These are phyloP conservation scores for Copidosoma aretas DNA, from an alignment of 2,888 invertebrate species.

Conservation along the genomic window DNA sequence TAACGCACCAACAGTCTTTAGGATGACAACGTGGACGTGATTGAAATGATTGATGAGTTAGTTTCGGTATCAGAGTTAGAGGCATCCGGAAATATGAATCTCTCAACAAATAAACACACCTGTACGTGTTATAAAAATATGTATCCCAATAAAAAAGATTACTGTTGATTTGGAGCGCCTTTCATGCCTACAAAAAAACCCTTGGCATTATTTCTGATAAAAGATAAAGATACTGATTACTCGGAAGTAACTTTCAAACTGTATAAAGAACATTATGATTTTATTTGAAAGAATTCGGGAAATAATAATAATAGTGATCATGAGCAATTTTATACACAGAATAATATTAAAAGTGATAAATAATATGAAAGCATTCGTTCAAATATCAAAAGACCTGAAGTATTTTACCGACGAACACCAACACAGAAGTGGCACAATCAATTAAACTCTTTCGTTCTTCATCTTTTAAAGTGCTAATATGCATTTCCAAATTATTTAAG, in stretches of 20 bases:
- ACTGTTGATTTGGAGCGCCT: slow-evolving; percentile 55
- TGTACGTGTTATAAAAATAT: no score
- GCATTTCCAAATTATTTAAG: slow-evolving; percentile 33
- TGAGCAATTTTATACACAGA: slow-evolving; percentile 43
- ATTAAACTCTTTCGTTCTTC: slow-evolving; percentile 45
- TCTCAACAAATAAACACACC: slow-evolving; percentile 50
- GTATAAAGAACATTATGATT: no score
- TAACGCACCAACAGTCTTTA: slow-evolving; percentile 53
- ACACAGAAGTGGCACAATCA: slow-evolving; percentile 44
- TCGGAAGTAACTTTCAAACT: slow-evolving; percentile 17
- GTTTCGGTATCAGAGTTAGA: no score
- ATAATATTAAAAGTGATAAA: no score
- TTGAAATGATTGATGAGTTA: no score
- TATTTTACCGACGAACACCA: slow-evolving; percentile 41
- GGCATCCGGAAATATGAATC: slow-evolving; percentile 46
- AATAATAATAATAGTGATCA: slow-evolving; percentile 37
- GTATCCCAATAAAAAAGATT: no score
- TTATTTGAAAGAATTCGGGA: slow-evolving; percentile 41
- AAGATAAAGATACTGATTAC: slow-evolving; percentile 29
- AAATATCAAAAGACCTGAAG: slow-evolving; percentile 41
- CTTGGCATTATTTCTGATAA: slow-evolving; percentile 45
- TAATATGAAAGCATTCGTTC: no score
- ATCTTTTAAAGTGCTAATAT: slow-evolving; percentile 43
- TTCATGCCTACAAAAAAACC: slow-evolving; percentile 39
- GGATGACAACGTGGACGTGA: no score